Evolutionary conservation across 2,797 vertebrate species (phyloP).

Genomic region (Sebastes trivittatus): DNA sequence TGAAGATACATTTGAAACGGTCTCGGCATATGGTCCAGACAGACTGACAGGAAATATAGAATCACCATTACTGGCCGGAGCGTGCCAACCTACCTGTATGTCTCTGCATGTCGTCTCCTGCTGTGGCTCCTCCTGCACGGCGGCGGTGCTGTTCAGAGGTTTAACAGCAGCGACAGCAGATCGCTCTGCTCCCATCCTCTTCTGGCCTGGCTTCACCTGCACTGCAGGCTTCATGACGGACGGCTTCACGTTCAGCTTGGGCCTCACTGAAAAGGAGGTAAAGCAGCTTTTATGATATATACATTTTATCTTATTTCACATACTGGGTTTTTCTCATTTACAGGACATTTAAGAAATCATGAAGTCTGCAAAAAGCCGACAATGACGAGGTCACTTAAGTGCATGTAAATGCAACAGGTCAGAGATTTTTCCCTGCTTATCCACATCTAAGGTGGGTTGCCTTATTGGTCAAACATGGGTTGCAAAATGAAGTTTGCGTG

Average conservation of each 20-base stretch:
- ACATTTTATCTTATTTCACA: too few species aligned
- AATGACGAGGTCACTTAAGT: too few species aligned
- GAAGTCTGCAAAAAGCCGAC: too few species aligned
- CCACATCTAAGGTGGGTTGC: not conserved
- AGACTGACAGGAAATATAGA: not conserved
- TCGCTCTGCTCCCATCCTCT: slow-evolving; percentile 80
- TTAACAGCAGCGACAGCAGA: slow-evolving; percentile 91
- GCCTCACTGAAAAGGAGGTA: slow-evolving; percentile 82
- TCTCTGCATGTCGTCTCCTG: slow-evolving; percentile 56
- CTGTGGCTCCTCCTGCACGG: not conserved
- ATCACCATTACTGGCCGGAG: too few species aligned
- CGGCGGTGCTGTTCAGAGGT: slow-evolving; percentile 80
- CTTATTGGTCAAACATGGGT: not conserved
- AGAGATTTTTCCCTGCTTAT: not conserved
- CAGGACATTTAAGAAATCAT: too few species aligned
- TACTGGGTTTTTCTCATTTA: too few species aligned
- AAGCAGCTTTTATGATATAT: not conserved
- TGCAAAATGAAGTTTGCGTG: not conserved
- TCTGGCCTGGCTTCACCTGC: slow-evolving; percentile 81
- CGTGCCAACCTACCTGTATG: slow-evolving; percentile 69
- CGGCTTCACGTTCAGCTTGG: slow-evolving; percentile 90
- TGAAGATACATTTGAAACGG: not conserved
- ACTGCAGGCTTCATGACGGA: slow-evolving; percentile 82
- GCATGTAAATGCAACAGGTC: not conserved
- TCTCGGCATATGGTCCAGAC: not conserved